Evolutionary conservation across 2,888 invertebrate genomes (phyloP).

Genomic region (Onthophagus sagittarius): DNA sequence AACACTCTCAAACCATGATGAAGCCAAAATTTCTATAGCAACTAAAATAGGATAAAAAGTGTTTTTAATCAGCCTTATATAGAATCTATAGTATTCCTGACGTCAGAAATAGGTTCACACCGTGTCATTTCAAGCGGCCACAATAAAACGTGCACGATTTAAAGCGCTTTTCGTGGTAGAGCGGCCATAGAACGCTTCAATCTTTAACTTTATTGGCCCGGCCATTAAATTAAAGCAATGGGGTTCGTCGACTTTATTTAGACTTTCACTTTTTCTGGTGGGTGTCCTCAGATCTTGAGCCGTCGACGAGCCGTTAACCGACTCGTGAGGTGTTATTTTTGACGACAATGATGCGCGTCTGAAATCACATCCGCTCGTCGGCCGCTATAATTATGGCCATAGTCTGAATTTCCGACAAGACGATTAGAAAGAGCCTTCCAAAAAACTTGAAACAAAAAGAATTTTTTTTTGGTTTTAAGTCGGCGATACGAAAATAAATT

Average conservation of each 20-base stretch:
- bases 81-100: not conserved
- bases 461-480: not conserved
- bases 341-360: constrained; percentile 13
- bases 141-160: not conserved
- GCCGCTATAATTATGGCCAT: not conserved
- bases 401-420: not conserved
- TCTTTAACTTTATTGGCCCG: not conserved
- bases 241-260: constrained; percentile 2
- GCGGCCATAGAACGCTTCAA: not conserved
- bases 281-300: constrained; percentile 4
- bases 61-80: not conserved
- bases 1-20: not conserved
- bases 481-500: not conserved
- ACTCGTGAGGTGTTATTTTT: constrained; percentile 4
- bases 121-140: not conserved
- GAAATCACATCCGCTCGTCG: constrained; percentile 6
- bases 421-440: not conserved
- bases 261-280: constrained; percentile 2
- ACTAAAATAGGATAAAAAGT: not conserved
- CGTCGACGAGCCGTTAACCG: not conserved
- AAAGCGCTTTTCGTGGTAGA: not conserved
- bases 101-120: not conserved
- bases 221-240: not conserved
- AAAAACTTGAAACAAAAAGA: not conserved
- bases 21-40: not conserved